Evolutionary conservation across 2,113 vertebrate species (phyloP).

Genomic region (Leucoraja erinaceus): DNA sequence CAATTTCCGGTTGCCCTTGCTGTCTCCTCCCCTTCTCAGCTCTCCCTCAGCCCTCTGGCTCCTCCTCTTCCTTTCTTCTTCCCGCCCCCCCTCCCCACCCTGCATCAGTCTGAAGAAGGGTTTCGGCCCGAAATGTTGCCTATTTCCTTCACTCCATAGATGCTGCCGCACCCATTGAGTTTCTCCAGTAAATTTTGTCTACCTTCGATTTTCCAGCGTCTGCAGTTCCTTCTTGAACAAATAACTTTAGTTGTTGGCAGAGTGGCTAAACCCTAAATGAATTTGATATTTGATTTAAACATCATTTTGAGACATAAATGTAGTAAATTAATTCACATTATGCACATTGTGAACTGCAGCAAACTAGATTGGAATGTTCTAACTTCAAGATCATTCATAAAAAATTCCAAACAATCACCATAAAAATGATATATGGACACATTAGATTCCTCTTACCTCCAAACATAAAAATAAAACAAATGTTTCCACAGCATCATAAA

Average conservation of each 20-base stretch:
- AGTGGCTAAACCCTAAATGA: not conserved
- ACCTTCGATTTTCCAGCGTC: too few species aligned
- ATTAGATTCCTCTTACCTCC: not conserved
- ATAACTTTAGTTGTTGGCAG: not conserved
- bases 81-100: too few species aligned
- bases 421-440: not conserved
- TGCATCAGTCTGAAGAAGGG: too few species aligned
- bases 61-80: too few species aligned
- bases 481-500: not conserved
- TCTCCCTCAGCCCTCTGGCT: too few species aligned
- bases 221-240: too few species aligned
- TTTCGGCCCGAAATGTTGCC: too few species aligned
- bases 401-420: not conserved
- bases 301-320: not conserved
- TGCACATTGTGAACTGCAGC: not conserved
- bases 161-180: too few species aligned
- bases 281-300: conserved; percentile 11
- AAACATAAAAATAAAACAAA: not conserved
- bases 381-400: not conserved
- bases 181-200: too few species aligned
- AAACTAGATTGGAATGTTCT: not conserved
- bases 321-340: not conserved
- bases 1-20: too few species aligned
- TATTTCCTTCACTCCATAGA: too few species aligned
- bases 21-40: too few species aligned